phyloP scores from a whole-genome alignment of 1,140 invertebrate species.

The Chymomyza costata region DNA sequence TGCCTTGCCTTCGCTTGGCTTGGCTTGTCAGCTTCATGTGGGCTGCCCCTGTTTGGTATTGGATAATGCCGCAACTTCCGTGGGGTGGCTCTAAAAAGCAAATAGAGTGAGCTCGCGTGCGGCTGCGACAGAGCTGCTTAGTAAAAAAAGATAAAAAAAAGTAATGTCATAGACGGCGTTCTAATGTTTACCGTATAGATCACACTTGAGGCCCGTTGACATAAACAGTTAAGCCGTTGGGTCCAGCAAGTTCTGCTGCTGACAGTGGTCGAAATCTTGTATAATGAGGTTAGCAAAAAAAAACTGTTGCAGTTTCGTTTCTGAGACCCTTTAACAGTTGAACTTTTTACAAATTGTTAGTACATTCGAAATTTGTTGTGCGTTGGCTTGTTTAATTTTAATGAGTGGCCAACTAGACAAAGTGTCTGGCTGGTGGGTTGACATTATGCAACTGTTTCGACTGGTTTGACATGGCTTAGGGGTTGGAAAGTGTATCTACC shows the following conservation, averaged over 20 bases:
- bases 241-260: constrained; percentile 37
- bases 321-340: neutral
- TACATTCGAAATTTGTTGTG: constrained; percentile 27
- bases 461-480: constrained; percentile 46
- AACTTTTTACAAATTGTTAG: neutral
- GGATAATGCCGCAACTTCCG: neutral
- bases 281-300: constrained; percentile 1
- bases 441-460: constrained; percentile 59
- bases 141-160: constrained; percentile 39
- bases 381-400: constrained; percentile 68
- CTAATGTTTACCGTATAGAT: constrained; percentile 57
- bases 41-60: constrained; percentile 7
- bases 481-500: too few species aligned
- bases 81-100: constrained; percentile 30
- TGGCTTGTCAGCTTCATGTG: constrained; percentile 66
- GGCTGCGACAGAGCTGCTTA: constrained; percentile 55
- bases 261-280: constrained; percentile 2
- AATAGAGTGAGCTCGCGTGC: constrained; percentile 37
- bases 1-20: constrained; percentile 19
- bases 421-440: constrained; percentile 29
- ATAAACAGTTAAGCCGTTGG: constrained; percentile 47
- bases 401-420: constrained; percentile 36
- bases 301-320: neutral
- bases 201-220: constrained; percentile 61
- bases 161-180: constrained; percentile 4